Evolutionary conservation across 2,888 invertebrate genomes (phyloP), one percentile per base, ranked within the genome.

Genomic region (Harpalus rufipes): DNA sequence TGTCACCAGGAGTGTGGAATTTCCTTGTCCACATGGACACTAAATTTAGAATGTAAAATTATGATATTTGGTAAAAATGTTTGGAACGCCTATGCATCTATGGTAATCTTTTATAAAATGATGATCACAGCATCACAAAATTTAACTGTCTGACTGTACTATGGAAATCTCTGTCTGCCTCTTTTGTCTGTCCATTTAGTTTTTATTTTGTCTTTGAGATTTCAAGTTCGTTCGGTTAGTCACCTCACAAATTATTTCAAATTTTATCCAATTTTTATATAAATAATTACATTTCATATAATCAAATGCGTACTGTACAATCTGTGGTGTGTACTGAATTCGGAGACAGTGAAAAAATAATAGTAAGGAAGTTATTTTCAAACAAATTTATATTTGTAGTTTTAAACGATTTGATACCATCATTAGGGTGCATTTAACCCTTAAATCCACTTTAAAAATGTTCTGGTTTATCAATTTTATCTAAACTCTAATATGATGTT

Each of bases 211-310:
- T 6, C 21, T 63, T 63, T 4, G 25, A 25, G 63, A 10, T 63
- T 21, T 63, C 63, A 68, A 68, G 68, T 68, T 68, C 39, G 6
- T 1, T 39, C n/a, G 68, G 68, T 68, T 68, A n/a, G 14, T 68
- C 68, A 68, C 32, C 68, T 68, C 41, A 16, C 0, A 16, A 59
- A n/a, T 0, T 12, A 16, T 59, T 7, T n/a, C 32, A 68, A 39
- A 6, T 63, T 18, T 63, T 8, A 6, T 14, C 8, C 18, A 25
- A 18, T 25, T 5, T 63, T 25, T 14, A 25, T 7, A 21, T 25
- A 12, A 8, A 10, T 8, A 63, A 25, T 25, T 12, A 25, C 25
- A 12, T 63, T 10, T 25, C 14, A 3, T 63, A 32, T 14, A 14
- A 39, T 14, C 51, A 44, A 44, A 74, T 74, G 44, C 41, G 44